These are phyloP conservation scores for Limenitis camilla DNA, from an alignment of 2,888 invertebrate species.

Conservation along the genomic window DNA sequence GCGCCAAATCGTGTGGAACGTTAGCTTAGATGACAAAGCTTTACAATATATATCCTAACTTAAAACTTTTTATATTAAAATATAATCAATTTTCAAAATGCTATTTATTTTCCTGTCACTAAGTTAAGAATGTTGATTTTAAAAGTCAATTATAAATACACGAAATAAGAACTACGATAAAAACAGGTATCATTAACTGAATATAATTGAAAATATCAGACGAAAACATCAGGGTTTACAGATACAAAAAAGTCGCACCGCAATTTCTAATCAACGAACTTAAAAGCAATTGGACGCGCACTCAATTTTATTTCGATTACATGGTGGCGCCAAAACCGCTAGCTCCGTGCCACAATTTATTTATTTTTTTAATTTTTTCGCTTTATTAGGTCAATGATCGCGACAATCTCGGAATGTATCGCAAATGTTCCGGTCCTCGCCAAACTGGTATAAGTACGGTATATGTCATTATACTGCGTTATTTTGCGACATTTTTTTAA, in stretches of 20 bases:
- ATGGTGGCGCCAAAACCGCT: constrained; percentile 32
- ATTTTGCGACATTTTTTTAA: background rate
- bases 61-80: too few species aligned
- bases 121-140: too few species aligned
- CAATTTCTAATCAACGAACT: constrained; percentile 24
- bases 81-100: too few species aligned
- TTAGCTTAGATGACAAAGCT: background rate
- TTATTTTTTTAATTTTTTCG: constrained; percentile 12
- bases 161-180: too few species aligned
- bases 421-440: constrained; percentile 13
- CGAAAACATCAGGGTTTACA: background rate
- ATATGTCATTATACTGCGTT: constrained; percentile 7
- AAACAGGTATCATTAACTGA: background rate
- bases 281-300: constrained; percentile 21
- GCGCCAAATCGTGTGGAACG: constrained; percentile 7
- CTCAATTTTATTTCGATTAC: constrained; percentile 21
- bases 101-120: too few species aligned
- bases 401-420: constrained; percentile 18
- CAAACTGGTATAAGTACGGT: constrained; percentile 18
- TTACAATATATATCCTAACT: background rate
- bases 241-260: constrained; percentile 22
- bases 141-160: too few species aligned
- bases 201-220: constrained; percentile 1
- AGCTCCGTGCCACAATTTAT: constrained; percentile 14
- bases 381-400: constrained; percentile 22